phyloP scores from a whole-genome alignment of 2,888 invertebrate genomes.

The Notodonta ziczac region DNA sequence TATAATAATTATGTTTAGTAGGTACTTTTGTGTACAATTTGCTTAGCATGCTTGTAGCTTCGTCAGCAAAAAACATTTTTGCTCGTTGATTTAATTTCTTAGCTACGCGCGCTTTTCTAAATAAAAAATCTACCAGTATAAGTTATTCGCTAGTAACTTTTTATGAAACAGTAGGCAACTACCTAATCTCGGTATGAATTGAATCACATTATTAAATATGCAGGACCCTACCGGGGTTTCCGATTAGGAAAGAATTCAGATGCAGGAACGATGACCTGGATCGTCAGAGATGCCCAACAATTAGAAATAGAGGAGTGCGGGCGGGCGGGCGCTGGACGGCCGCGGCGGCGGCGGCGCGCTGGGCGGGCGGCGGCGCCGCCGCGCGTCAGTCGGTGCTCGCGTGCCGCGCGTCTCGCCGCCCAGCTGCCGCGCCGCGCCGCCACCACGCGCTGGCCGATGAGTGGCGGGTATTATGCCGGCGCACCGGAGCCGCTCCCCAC shows the following conservation, averaged over 20 bases:
- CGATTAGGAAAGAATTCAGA: slow-evolving; percentile 61
- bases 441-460: slow-evolving; percentile 46
- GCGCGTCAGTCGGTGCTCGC: slow-evolving; percentile 57
- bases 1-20: no score
- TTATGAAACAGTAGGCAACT: slow-evolving; percentile 60
- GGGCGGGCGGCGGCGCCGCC: slow-evolving; percentile 38
- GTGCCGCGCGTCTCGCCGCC: slow-evolving; percentile 51
- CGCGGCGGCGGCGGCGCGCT: slow-evolving; percentile 39
- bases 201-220: slow-evolving; percentile 70
- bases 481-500: slow-evolving; percentile 66
- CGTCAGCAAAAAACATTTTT: slow-evolving; percentile 14
- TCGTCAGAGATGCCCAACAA: slow-evolving; percentile 75
- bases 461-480: slow-evolving; percentile 73
- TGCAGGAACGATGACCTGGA: slow-evolving; percentile 79
- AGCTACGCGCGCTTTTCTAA: slow-evolving; percentile 43
- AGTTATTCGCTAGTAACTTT: slow-evolving; percentile 65
- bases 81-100: slow-evolving; percentile 40
- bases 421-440: slow-evolving; percentile 46
- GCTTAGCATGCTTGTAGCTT: no score
- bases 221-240: slow-evolving; percentile 61
- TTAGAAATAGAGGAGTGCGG: slow-evolving; percentile 71
- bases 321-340: slow-evolving; percentile 42
- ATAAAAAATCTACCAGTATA: slow-evolving; percentile 51
- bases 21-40: no score
- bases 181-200: slow-evolving; percentile 57